Percentiles rank a stretch among this genome's conserved stretches.
Evolutionary conservation across 2,888 invertebrate species (phyloP).

Genomic region (Zaprionus obscuricornis): DNA sequence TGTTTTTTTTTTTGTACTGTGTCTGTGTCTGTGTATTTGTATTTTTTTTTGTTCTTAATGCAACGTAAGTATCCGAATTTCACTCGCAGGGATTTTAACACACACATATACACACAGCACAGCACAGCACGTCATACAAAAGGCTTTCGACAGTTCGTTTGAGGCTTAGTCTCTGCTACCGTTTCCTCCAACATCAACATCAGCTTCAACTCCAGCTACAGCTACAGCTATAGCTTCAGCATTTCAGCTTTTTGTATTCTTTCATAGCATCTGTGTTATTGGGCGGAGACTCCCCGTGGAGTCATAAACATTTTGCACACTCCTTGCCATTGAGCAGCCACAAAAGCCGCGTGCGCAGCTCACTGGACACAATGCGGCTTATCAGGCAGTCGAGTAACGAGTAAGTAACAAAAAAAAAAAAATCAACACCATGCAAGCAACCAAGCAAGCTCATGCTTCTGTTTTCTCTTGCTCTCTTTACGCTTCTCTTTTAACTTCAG

Average conservation of each 20-base stretch:
- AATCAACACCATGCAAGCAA: conserved; percentile 9
- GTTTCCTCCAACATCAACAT: conserved; percentile 19
- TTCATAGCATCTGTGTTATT: conserved; percentile 36
- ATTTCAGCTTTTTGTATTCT: conserved; percentile 19
- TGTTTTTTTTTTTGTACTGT: too few species aligned
- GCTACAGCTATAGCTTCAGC: neutral
- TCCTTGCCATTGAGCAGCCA: conserved; percentile 36
- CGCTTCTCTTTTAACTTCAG: neutral
- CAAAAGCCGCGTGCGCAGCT: conserved; percentile 79
- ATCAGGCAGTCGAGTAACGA: conserved; percentile 47
- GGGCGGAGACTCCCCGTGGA: conserved; percentile 50
- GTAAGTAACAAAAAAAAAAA: conserved; percentile 34
- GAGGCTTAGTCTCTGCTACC: conserved; percentile 50
- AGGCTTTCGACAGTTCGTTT: conserved; percentile 63
- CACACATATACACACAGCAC: conserved; percentile 10
- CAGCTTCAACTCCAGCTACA: neutral
- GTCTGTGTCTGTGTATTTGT: too few species aligned
- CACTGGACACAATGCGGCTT: conserved; percentile 72
- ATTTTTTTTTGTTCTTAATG: too few species aligned
- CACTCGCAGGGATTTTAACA: too few species aligned
- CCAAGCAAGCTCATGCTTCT: conserved; percentile 13
- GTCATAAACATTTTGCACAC: conserved; percentile 68
- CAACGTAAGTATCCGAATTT: too few species aligned
- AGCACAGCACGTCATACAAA: conserved; percentile 23
- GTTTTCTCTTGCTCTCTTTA: neutral